phyloP scores from a whole-genome alignment of 1,140 invertebrate species.

The Akabosia matsudoensis region DNA sequence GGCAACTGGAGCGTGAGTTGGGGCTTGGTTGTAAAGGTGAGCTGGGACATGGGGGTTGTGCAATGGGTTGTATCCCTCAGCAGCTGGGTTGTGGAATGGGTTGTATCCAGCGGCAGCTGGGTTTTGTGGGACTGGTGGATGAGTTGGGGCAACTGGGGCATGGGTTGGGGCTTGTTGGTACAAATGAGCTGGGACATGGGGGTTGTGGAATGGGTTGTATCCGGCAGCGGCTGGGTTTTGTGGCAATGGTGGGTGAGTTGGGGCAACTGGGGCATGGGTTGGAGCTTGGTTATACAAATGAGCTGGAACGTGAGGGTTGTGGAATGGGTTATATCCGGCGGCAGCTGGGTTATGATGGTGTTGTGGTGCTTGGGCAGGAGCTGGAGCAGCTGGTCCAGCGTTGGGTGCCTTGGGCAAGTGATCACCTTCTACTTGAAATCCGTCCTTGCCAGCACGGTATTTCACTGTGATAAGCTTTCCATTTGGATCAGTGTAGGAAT shows the following conservation, averaged over 20 bases:
- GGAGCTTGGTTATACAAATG: background rate
- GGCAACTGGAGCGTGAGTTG: constrained; percentile 6
- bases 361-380: background rate
- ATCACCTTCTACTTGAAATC: constrained; percentile 57
- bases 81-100: constrained; percentile 9
- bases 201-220: constrained; percentile 1
- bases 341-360: background rate
- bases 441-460: constrained; percentile 64
- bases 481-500: constrained; percentile 57
- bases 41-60: background rate
- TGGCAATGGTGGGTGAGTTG: background rate
- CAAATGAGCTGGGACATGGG: constrained; percentile 1
- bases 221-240: background rate
- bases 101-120: background rate
- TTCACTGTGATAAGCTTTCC: constrained; percentile 61
- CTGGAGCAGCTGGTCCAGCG: background rate
- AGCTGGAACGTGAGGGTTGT: background rate
- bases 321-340: background rate
- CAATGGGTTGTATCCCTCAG: background rate
- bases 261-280: background rate
- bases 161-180: background rate
- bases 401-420: constrained; percentile 42
- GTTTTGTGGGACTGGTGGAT: background rate
- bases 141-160: constrained; percentile 3
- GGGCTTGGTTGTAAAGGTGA: background rate